Percentiles rank a stretch among this genome's conserved stretches.
Conservation (phyloP, 2,888 invertebrate genomes). For the Thalpophila matura region DNA sequence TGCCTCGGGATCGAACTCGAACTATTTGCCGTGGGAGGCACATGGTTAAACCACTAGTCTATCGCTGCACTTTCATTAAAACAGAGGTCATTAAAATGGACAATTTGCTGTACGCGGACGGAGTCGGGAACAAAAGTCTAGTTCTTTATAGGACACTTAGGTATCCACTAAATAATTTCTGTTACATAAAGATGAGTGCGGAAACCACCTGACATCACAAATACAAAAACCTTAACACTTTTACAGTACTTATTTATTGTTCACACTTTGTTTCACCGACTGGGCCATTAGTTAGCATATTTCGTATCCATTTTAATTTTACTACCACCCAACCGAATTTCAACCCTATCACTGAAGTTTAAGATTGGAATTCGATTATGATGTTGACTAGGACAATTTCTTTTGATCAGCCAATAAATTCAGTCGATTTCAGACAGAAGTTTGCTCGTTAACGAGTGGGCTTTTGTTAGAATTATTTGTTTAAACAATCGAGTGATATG, state of each 20-base stretch:
- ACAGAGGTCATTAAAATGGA: too few species aligned
- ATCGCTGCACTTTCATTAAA: too few species aligned
- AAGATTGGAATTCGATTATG: slow-evolving; percentile 27
- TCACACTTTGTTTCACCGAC: slow-evolving; percentile 54
- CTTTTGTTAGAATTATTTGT: slow-evolving; percentile 62
- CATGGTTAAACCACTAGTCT: too few species aligned
- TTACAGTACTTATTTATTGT: slow-evolving; percentile 51
- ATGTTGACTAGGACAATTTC: slow-evolving; percentile 50
- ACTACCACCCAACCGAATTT: slow-evolving; percentile 7
- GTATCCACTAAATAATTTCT: not conserved
- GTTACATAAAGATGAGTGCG: not conserved
- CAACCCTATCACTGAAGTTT: not conserved
- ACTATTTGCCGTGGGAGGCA: too few species aligned
- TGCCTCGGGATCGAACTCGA: too few species aligned
- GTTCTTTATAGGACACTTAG: too few species aligned
- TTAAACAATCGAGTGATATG: slow-evolving; percentile 52
- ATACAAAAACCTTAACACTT: slow-evolving; percentile 44
- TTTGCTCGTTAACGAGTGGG: slow-evolving; percentile 59
- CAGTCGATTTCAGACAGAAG: slow-evolving; percentile 55
- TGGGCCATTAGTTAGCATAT: slow-evolving; percentile 57
- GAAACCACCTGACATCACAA: slow-evolving; percentile 15
- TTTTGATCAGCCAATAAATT: slow-evolving; percentile 67
- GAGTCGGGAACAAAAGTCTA: too few species aligned
- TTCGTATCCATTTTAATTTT: slow-evolving; percentile 58
- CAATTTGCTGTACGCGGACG: too few species aligned